A percentile compares a stretch with the other conserved stretches of the same genome.
Conservation (phyloP, 2,888 invertebrate genomes). For the Zhuqinia jingwanae region DNA sequence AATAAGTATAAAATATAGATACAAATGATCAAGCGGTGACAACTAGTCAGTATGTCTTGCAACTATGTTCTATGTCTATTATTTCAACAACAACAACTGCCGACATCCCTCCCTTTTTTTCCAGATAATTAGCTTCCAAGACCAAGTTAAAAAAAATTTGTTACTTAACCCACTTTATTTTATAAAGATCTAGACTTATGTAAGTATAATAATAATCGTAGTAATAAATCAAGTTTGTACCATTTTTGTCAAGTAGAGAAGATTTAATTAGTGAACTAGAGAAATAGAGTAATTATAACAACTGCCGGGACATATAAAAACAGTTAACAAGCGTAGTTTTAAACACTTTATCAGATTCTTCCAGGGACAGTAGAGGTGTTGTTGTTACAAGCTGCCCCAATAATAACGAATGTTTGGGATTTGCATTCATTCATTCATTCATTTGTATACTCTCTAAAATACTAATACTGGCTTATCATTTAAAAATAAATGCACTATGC, state of each 20-base stretch:
- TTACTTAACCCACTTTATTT: no score
- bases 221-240: not conserved
- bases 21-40: not conserved
- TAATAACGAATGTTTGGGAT: not conserved
- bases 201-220: no score
- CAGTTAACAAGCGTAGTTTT: no score
- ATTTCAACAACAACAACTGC: no score
- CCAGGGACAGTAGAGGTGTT: no score
- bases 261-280: not conserved
- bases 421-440: not conserved
- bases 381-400: slow-evolving; percentile 14
- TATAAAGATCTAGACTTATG: no score
- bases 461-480: slow-evolving; percentile 56
- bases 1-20: no score
- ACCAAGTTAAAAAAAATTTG: no score
- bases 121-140: no score
- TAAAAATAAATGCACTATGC: slow-evolving; percentile 56
- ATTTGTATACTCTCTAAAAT: slow-evolving; percentile 2
- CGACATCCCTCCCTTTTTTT: no score
- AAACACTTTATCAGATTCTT: no score
- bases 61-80: no score
- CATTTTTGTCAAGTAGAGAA: not conserved
- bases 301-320: not conserved
- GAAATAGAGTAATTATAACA: not conserved
- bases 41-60: not conserved